Conservation (phyloP, 2,888 invertebrate genomes). For the Caradrina clavipalpis region DNA sequence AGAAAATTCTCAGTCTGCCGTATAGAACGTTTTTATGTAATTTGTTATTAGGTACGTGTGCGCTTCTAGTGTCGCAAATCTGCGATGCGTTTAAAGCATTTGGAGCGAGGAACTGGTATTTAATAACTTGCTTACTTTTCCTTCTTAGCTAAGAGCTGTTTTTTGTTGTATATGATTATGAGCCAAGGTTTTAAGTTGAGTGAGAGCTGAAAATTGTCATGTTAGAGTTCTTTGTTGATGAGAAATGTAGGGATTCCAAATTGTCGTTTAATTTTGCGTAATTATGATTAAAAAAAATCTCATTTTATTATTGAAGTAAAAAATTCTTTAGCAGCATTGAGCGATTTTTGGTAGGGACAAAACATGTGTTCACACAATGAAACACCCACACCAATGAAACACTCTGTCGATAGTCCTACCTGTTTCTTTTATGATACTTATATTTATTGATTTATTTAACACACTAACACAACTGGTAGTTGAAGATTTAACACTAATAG, state of each 20-base stretch:
- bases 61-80: slow-evolving; percentile 50
- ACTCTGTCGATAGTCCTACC: no score
- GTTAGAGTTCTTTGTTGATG: slow-evolving; percentile 26
- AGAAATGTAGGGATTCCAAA: slow-evolving; percentile 3
- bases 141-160: slow-evolving; percentile 38
- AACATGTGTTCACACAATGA: no score
- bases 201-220: slow-evolving; percentile 28
- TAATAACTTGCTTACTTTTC: slow-evolving; percentile 53
- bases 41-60: slow-evolving; percentile 61
- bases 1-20: slow-evolving; percentile 67
- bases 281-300: no score
- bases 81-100: slow-evolving; percentile 49
- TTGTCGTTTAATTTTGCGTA: neutral
- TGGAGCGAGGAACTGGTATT: slow-evolving; percentile 45
- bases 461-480: no score
- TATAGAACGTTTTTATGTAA: slow-evolving; percentile 61
- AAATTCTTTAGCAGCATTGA: no score
- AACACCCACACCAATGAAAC: no score
- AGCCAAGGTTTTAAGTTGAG: slow-evolving; percentile 33
- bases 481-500: no score
- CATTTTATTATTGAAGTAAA: no score
- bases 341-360: no score
- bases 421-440: no score
- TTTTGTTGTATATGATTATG: slow-evolving; percentile 44
- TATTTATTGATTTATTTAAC: no score